Evolutionary conservation across 2,888 invertebrate genomes (phyloP), one percentile per base, ranked within the genome.

Genomic region (Odontocolon sp.): DNA sequence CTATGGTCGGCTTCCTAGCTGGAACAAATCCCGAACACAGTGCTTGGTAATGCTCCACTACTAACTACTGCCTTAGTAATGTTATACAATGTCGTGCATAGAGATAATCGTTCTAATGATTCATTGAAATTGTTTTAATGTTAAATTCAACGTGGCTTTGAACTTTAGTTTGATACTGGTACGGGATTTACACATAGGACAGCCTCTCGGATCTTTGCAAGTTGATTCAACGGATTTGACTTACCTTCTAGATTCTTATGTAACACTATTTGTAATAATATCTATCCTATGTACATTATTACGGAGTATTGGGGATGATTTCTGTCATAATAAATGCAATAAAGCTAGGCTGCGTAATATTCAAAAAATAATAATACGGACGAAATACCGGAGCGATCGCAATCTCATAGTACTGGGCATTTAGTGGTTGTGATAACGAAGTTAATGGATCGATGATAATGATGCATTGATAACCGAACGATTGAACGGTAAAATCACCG

Each of bases 1-100:
- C 91, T 92, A 92, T 91, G 91, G 92, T 91, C 91, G 92, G 91
- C 92, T 92, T 92, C 92, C 92, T 93, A 91, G 92, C 92, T 93
- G 92, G 89, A 92, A 92, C 92, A 92, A 92, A 92, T 88, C 86
- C 86, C 87, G 86, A 89, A 89, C 88, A 89, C 85, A 88, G 86
- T 88, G 88, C 87, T 89, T 88, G 88, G 87, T 89, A 88, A 89
- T 85, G 84, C 85, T 88, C 85, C 83, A 85, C 84, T 85, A 84
- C 81, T 83, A 61, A 68, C 78, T 80, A 81, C 47, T 72, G 42
- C 64, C 6, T 61, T 50, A 4, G n/a, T 31, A 57, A 31, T 18
- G 16, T 45, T 47, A 2, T 4, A 3, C 5, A 28, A 31, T 54
- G 38, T 6, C 47, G 54, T 74, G 67, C 74, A 23, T 42, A 45